Conservation (phyloP, 1,140 invertebrate genomes). For the Trichonephila inaurata region DNA sequence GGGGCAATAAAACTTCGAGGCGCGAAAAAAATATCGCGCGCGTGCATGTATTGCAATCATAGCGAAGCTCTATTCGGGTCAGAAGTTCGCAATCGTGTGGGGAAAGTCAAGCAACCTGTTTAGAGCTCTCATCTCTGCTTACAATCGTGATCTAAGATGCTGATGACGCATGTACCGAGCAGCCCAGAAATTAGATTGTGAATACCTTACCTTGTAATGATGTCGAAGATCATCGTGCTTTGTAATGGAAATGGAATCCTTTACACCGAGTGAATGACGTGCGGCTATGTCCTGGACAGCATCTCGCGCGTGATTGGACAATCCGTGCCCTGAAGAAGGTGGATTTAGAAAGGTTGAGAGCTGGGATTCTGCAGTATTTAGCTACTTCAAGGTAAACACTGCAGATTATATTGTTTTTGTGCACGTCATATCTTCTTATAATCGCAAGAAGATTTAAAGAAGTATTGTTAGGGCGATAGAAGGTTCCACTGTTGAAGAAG, state of each 20-base stretch:
- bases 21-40: background rate
- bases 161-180: background rate
- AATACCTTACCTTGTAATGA: background rate
- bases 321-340: background rate
- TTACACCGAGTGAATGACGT: background rate
- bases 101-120: conserved; percentile 3
- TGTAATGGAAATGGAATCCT: conserved; percentile 9
- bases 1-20: background rate
- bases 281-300: background rate
- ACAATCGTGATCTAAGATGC: too few relatives aligned
- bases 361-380: background rate
- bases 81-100: background rate
- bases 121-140: background rate
- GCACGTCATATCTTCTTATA: too few relatives aligned
- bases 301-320: background rate
- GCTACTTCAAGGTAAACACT: background rate
- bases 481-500: too few relatives aligned
- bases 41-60: background rate
- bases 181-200: background rate
- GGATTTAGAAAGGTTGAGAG: background rate
- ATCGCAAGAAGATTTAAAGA: too few relatives aligned
- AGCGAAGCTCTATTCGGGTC: background rate
- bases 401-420: too few relatives aligned
- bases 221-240: conserved; percentile 30
- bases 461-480: too few relatives aligned